A percentile compares a stretch with the other conserved stretches of the same genome.
Conservation (phyloP, 2,888 invertebrate genomes). For the Endotricha flammealis region DNA sequence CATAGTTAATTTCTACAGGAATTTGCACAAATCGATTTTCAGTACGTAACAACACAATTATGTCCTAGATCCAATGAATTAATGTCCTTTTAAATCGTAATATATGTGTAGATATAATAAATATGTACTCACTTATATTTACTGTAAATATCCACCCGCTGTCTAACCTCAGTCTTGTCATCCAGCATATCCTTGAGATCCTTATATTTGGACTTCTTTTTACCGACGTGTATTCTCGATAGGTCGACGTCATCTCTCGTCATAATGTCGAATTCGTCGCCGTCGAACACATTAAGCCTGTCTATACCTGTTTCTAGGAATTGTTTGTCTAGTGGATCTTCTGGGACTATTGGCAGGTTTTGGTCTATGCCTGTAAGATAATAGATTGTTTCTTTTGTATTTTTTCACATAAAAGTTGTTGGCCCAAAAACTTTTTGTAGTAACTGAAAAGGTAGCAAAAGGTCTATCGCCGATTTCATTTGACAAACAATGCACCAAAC, state of each 20-base stretch:
- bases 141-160: constrained; percentile 75
- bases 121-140: constrained; percentile 75
- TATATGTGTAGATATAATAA: too few species aligned
- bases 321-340: constrained; percentile 75
- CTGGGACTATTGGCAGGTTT: constrained; percentile 80
- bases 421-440: too few species aligned
- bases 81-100: too few species aligned
- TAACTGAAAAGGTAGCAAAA: too few species aligned
- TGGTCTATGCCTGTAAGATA: constrained; percentile 59
- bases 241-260: constrained; percentile 77
- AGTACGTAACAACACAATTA: too few species aligned
- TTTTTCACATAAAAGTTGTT: too few species aligned
- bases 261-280: constrained; percentile 88
- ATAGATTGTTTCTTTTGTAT: too few species aligned
- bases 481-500: too few species aligned
- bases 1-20: too few species aligned
- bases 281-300: constrained; percentile 84
- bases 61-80: too few species aligned
- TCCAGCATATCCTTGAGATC: constrained; percentile 81
- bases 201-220: constrained; percentile 80
- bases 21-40: too few species aligned
- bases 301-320: constrained; percentile 76
- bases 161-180: constrained; percentile 80
- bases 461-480: too few species aligned
- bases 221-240: constrained; percentile 69